phyloP scores from a whole-genome alignment of 2,888 invertebrate species.

The Diploptera punctata region DNA sequence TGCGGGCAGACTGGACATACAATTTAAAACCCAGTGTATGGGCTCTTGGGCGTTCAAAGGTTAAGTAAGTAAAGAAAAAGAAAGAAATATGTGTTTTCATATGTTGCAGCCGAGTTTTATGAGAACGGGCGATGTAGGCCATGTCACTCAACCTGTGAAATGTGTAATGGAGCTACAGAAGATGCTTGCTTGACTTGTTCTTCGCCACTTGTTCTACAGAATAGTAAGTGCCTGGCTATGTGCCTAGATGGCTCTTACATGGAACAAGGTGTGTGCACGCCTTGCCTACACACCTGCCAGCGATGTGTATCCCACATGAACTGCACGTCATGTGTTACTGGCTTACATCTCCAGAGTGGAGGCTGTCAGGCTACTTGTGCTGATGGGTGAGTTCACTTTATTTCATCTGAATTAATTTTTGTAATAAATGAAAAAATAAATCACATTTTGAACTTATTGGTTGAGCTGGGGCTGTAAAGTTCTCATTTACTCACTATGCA shows the following conservation, averaged over 20 bases:
- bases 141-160: conserved; percentile 81
- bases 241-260: conserved; percentile 79
- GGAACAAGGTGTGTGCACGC: conserved; percentile 75
- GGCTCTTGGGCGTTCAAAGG: too few relatives aligned
- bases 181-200: conserved; percentile 74
- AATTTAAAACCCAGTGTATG: too few relatives aligned
- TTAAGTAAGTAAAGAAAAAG: too few relatives aligned
- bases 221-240: conserved; percentile 74
- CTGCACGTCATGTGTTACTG: conserved; percentile 79
- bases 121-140: conserved; percentile 73
- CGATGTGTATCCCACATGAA: conserved; percentile 80
- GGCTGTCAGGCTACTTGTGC: conserved; percentile 83
- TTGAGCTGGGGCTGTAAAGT: too few relatives aligned
- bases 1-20: too few relatives aligned
- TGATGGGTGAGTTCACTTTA: conserved; percentile 66
- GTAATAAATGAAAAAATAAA: too few relatives aligned
- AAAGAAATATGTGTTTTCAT: too few relatives aligned
- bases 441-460: too few relatives aligned
- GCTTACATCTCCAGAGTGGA: conserved; percentile 81
- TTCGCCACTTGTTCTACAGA: conserved; percentile 73
- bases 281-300: conserved; percentile 80
- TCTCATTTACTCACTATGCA: too few relatives aligned
- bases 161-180: conserved; percentile 81
- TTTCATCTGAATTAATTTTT: too few relatives aligned
- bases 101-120: conserved; percentile 74